A percentile compares a stretch with the other conserved stretches of the same genome.
phyloP scores from a whole-genome alignment of 2,797 vertebrate genomes.

The Rhodeus uyekii region DNA sequence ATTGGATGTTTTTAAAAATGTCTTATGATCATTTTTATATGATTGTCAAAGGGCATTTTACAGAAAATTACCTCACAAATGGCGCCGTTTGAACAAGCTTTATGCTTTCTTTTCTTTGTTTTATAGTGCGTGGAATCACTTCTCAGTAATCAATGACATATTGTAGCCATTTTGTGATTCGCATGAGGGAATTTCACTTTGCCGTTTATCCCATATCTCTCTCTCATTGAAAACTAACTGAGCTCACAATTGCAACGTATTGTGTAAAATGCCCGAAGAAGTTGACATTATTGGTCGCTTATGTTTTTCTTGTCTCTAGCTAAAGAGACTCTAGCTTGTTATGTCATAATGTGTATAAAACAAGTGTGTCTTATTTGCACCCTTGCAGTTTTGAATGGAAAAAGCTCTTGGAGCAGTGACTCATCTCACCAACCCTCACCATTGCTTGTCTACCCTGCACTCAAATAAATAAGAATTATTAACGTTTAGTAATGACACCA shows the following conservation, averaged over 20 bases:
- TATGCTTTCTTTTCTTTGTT: background rate
- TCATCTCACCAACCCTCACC: no score
- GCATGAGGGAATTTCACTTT: background rate
- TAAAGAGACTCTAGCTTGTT: background rate
- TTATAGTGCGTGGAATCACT: background rate
- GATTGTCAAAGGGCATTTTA: background rate
- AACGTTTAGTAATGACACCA: background rate
- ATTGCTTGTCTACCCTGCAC: background rate
- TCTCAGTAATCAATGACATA: background rate
- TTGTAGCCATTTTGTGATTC: background rate
- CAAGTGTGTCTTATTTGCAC: background rate
- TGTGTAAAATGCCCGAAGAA: background rate
- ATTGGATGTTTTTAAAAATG: background rate
- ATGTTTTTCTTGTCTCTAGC: background rate
- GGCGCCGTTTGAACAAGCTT: background rate
- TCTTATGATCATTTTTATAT: background rate
- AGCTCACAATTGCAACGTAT: background rate
- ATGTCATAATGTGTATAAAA: background rate
- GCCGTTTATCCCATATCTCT: background rate
- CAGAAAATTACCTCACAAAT: background rate
- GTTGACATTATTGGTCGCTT: no score
- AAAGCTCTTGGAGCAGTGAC: no score
- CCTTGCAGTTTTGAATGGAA: background rate
- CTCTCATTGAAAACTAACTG: background rate
- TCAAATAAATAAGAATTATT: background rate